A percentile compares a stretch with the other conserved stretches of the same genome.
Conservation (phyloP, 1,140 invertebrate genomes). For the Ooceraea biroi region DNA sequence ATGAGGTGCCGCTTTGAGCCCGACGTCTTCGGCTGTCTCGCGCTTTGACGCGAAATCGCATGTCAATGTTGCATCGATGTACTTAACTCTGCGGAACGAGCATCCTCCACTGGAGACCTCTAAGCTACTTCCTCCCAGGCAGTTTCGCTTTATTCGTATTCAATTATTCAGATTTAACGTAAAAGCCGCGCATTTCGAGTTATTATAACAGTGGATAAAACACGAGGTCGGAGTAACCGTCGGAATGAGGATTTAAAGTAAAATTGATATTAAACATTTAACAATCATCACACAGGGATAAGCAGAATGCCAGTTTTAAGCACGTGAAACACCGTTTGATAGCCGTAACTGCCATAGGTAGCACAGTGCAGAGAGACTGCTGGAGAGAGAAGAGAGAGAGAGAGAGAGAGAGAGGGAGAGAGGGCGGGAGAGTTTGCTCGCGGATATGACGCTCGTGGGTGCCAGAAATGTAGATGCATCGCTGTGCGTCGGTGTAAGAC, state of each 20-base stretch:
- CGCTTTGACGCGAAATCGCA: slow-evolving; percentile 27
- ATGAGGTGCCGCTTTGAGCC: background rate
- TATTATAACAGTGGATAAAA: background rate
- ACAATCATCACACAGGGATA: background rate
- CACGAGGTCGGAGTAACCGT: background rate
- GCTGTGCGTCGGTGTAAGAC: slow-evolving; percentile 21
- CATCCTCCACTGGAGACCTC: background rate
- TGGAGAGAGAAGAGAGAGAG: no score
- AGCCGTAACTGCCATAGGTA: background rate
- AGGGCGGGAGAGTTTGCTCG: slow-evolving; percentile 7
- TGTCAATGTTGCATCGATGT: slow-evolving; percentile 40
- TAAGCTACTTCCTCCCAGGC: slow-evolving; percentile 46
- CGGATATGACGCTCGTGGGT: slow-evolving; percentile 9
- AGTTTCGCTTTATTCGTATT: slow-evolving; percentile 42
- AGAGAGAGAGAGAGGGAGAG: background rate
- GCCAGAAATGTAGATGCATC: slow-evolving; percentile 49
- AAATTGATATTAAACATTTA: background rate
- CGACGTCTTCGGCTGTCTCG: slow-evolving; percentile 17
- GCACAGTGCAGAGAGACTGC: no score
- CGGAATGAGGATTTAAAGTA: no score
- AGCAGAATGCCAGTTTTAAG: background rate
- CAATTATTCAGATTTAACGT: background rate
- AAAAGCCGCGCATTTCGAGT: background rate
- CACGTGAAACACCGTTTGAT: background rate
- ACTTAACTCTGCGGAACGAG: slow-evolving; percentile 33